Evolutionary conservation across 2,888 invertebrate genomes (phyloP).

Genomic region (Phrixothrix hirtus): DNA sequence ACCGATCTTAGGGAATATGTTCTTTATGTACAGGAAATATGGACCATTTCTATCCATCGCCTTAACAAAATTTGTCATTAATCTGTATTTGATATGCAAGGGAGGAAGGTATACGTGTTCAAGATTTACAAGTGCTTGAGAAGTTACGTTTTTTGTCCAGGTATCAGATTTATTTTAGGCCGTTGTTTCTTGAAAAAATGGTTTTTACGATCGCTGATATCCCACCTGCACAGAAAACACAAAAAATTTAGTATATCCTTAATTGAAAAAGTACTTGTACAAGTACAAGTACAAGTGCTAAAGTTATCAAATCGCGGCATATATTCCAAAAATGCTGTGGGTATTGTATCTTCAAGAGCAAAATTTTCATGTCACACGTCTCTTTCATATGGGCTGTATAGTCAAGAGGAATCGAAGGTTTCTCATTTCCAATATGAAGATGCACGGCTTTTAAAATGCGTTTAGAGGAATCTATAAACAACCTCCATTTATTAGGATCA

Average conservation of each 20-base stretch:
- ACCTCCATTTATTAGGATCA: not conserved
- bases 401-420: not conserved
- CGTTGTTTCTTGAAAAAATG: not conserved
- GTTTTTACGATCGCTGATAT: too few relatives aligned
- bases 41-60: constrained; percentile 9
- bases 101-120: too few relatives aligned
- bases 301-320: not conserved
- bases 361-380: not conserved
- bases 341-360: not conserved
- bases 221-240: constrained; percentile 5
- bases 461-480: too few relatives aligned
- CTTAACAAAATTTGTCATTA: constrained; percentile 23
- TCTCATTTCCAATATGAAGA: too few relatives aligned
- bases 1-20: constrained; percentile 22
- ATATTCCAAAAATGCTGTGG: not conserved
- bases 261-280: too few relatives aligned
- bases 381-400: too few relatives aligned
- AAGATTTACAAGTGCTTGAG: not conserved
- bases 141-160: too few relatives aligned
- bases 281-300: constrained; percentile 1
- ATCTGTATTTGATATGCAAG: constrained; percentile 22
- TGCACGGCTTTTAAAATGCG: too few relatives aligned
- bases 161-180: too few relatives aligned
- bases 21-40: constrained; percentile 15
- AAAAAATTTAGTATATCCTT: not conserved